These are phyloP conservation scores for Megathymus violae DNA, from an alignment of 1,140 invertebrate genomes.

Conservation along the genomic window DNA sequence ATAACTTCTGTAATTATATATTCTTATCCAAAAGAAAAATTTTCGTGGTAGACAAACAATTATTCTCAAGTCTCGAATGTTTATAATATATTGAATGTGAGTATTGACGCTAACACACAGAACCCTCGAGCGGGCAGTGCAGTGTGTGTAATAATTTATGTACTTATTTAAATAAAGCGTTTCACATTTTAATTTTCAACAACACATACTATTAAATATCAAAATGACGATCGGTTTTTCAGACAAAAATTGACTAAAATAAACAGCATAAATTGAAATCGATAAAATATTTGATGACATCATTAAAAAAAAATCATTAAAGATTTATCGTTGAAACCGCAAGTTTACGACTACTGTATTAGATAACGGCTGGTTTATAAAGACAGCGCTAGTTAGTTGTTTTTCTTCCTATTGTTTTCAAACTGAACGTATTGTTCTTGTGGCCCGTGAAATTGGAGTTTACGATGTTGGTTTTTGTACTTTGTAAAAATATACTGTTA, in stretches of 20 bases:
- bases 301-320: not conserved
- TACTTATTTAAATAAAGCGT: too few species aligned
- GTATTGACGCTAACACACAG: too few species aligned
- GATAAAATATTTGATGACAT: not conserved
- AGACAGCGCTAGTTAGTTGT: conserved; percentile 15
- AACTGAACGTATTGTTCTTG: conserved; percentile 12
- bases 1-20: too few species aligned
- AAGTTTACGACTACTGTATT: conserved; percentile 1
- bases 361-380: conserved; percentile 13
- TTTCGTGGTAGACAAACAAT: too few species aligned
- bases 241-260: not conserved
- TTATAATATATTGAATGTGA: too few species aligned
- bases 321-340: not conserved
- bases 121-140: too few species aligned
- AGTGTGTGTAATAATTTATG: too few species aligned
- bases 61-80: too few species aligned
- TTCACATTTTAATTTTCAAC: not conserved
- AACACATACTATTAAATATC: too few species aligned
- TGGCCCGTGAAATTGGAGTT: conserved; percentile 18
- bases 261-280: not conserved
- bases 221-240: not conserved
- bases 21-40: too few species aligned
- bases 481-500: conserved; percentile 11
- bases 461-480: conserved; percentile 5
- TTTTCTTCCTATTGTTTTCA: conserved; percentile 20